A percentile compares a stretch with the other conserved stretches of the same genome.
These are phyloP conservation scores for Oreochromis niloticus DNA, from an alignment of 2,113 vertebrate genomes.

Conservation along the genomic window DNA sequence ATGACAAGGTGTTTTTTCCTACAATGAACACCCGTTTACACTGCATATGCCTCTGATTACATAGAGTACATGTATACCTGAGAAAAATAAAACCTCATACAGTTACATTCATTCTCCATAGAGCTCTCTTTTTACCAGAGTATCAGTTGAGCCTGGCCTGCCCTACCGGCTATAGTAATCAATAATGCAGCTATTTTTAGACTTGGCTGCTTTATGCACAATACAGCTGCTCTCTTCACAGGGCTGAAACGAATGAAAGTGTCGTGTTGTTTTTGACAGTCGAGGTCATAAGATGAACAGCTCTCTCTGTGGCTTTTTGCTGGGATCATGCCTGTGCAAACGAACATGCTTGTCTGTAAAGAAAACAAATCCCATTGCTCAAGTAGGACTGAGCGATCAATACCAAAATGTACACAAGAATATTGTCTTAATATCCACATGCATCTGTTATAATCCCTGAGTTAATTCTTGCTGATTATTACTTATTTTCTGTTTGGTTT, in stretches of 20 bases:
- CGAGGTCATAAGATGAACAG: neutral
- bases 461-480: neutral
- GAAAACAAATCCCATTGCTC: neutral
- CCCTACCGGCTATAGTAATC: conserved; percentile 39
- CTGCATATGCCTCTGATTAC: neutral
- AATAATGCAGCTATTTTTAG: conserved; percentile 59
- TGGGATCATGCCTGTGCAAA: neutral
- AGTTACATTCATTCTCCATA: neutral
- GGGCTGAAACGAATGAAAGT: neutral
- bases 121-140: conserved; percentile 1
- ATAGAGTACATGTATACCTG: neutral
- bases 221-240: neutral
- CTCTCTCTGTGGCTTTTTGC: neutral
- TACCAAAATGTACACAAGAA: neutral
- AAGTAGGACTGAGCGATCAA: neutral
- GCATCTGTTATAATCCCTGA: neutral
- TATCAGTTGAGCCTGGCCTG: neutral
- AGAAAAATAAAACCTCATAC: neutral
- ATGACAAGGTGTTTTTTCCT: neutral
- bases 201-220: neutral
- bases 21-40: neutral
- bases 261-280: neutral
- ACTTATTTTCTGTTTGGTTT: neutral
- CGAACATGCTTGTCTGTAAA: neutral
- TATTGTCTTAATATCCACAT: neutral